Base-by-base conservation (phyloP, 2,888 invertebrate genomes). In the Acleris cristana region DNA sequence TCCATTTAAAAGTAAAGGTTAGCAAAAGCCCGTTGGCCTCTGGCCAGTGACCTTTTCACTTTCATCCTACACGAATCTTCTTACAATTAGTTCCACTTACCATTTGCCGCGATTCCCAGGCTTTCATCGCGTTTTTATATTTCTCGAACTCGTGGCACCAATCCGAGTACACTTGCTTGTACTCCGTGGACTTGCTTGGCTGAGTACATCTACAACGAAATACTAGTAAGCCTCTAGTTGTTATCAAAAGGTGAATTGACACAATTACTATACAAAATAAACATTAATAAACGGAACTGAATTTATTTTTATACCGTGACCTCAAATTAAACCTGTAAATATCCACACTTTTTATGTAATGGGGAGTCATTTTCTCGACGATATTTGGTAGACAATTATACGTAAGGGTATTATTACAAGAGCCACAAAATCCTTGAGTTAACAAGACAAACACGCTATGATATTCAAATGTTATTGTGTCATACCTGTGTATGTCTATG, bases 91-190 rank as follows among this genome's bases (percentile, higher is more conserved):
- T 19, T 16, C 26, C 14, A 63, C 89, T 89, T 83, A 94, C 94
- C 90, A 94, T 91, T 91, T 95, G 94, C 73, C 93, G 89, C 45
- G 92, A 88, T 81, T 95, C 94, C 95, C 95, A 95, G 69, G 92
- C 93, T 74, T 94, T 94, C 94, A 95, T 94, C 45, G 94, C 95
- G 75, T 89, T 93, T 84, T 95, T 95, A 86, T 96, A 95, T 79
- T 94, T 94, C 81, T 95, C 95, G 79, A 95, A 95, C 85, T 95
- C 95, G 76, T 95, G 94, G 80, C 96, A 96, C 96, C 96, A 96
- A 78, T 95, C 95, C 8, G 95, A 94, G 82, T 95, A 95, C 69
- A 95, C 94, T 78, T 94, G 93, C 81, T 94, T 93, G 79, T 94
- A 94, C 75, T 94, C 94, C 70, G 94, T 92, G 8, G 94, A 89